phyloP scores from a whole-genome alignment of 2,888 invertebrate species.

The Fragum whitleyi region DNA sequence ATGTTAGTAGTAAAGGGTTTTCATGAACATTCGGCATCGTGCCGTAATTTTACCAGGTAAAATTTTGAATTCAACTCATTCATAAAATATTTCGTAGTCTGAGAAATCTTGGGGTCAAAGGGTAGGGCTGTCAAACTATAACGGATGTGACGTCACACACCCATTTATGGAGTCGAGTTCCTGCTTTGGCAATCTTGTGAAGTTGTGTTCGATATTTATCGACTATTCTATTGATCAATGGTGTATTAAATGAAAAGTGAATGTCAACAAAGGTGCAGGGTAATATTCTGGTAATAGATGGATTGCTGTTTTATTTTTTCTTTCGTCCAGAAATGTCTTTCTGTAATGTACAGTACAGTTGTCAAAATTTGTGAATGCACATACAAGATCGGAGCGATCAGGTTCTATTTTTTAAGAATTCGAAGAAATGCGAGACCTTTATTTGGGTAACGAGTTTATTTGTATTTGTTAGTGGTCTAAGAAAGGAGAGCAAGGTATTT shows the following conservation, averaged over 20 bases:
- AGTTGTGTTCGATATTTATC: neutral
- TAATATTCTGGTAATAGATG: neutral
- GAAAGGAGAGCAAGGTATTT: too few relatives aligned
- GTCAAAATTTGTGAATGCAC: too few relatives aligned
- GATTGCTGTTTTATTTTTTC: neutral
- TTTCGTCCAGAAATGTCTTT: too few relatives aligned
- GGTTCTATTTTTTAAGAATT: too few relatives aligned
- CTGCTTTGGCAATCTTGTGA: conserved; percentile 5
- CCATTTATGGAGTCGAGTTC: conserved; percentile 63
- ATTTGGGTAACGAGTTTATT: too few relatives aligned
- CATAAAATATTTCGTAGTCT: conserved; percentile 58
- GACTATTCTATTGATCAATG: neutral
- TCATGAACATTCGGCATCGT: too few relatives aligned
- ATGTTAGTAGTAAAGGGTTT: too few relatives aligned
- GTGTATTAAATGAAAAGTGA: neutral
- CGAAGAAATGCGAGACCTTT: too few relatives aligned
- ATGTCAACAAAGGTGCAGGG: neutral
- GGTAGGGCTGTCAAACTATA: conserved; percentile 45
- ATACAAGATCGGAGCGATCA: too few relatives aligned
- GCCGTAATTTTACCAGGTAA: conserved; percentile 17
- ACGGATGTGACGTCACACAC: conserved; percentile 63
- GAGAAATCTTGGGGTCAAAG: conserved; percentile 52
- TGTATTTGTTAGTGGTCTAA: too few relatives aligned
- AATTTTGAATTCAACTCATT: conserved; percentile 44
- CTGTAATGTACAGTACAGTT: too few relatives aligned